Conservation (phyloP, 2,113 vertebrate genomes). For the Anhinga rufa region DNA sequence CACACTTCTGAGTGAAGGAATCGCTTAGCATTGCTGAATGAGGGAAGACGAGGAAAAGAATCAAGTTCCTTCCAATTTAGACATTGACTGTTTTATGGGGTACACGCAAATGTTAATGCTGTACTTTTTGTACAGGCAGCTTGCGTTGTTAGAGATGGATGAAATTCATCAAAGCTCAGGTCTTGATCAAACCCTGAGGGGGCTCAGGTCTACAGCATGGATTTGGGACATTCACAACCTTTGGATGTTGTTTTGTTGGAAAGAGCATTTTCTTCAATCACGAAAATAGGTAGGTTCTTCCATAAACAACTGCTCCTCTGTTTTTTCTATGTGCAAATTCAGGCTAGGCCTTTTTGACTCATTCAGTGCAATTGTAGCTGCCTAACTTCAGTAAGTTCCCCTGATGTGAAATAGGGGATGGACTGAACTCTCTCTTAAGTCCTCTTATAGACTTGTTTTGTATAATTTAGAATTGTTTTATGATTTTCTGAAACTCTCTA, state of each 20-base stretch:
- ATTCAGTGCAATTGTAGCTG: background rate
- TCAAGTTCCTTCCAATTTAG: background rate
- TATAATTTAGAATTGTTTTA: background rate
- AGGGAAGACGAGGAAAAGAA: background rate
- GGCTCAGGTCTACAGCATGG: background rate
- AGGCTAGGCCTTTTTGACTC: background rate
- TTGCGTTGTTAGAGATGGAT: background rate
- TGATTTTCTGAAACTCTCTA: background rate
- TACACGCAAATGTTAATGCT: background rate
- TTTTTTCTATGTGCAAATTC: background rate
- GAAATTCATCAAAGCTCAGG: background rate
- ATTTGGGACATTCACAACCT: background rate
- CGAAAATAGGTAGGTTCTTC: background rate
- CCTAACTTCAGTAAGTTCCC: background rate
- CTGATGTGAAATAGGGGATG: background rate
- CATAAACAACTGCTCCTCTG: background rate
- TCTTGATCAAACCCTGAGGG: background rate
- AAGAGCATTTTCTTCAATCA: background rate
- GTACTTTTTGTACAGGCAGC: background rate
- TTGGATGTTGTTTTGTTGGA: background rate
- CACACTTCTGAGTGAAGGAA: background rate
- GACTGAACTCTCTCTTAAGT: background rate
- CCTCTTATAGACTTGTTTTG: background rate
- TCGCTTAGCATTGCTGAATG: background rate
- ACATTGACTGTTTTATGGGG: background rate